Conservation (phyloP, 1,140 invertebrate genomes). For the Pygmarrhopalites habei region DNA sequence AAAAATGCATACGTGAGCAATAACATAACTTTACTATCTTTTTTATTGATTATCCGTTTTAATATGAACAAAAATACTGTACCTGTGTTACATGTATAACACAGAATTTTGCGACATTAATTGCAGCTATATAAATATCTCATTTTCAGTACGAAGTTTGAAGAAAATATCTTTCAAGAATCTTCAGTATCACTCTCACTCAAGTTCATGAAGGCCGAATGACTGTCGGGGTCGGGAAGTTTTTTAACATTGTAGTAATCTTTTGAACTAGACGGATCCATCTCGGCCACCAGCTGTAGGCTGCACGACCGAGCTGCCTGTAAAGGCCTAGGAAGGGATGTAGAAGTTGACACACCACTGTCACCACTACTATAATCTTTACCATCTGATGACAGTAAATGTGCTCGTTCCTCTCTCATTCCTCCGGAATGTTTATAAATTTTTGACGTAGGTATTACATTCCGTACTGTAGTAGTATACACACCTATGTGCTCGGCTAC, state of each 20-base stretch:
- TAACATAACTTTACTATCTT: too few relatives aligned
- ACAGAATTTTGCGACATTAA: too few relatives aligned
- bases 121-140: too few relatives aligned
- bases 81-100: too few relatives aligned
- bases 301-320: conserved; percentile 28
- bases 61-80: too few relatives aligned
- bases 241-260: background rate
- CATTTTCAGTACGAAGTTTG: too few relatives aligned
- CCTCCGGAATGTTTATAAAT: conserved; percentile 39
- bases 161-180: too few relatives aligned
- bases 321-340: conserved; percentile 12
- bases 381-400: conserved; percentile 31
- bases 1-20: too few relatives aligned
- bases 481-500: too few relatives aligned
- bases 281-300: conserved; percentile 30
- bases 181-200: conserved; percentile 8
- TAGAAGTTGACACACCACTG: conserved; percentile 19
- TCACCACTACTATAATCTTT: conserved; percentile 29
- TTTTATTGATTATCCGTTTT: too few relatives aligned
- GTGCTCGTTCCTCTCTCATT: conserved; percentile 31
- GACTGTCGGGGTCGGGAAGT: background rate
- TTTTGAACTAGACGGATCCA: conserved; percentile 22
- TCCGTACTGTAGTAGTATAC: conserved; percentile 32
- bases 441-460: conserved; percentile 37
- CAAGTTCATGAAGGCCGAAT: conserved; percentile 31